Conservation (phyloP, 2,888 invertebrate species). For the Nysson spinosus region DNA sequence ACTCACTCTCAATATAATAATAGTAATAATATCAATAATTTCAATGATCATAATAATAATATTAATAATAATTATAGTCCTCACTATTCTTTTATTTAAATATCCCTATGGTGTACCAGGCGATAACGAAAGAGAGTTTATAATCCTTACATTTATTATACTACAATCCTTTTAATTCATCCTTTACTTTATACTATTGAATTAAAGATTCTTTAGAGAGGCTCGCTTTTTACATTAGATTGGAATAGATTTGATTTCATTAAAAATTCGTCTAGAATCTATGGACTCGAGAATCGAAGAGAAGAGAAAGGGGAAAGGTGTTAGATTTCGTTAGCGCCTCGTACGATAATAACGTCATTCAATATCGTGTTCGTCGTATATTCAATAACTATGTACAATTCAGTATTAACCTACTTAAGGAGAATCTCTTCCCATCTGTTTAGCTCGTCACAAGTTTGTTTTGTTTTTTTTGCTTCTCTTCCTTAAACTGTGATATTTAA, state of each 20-base stretch:
- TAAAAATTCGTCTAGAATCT: neutral
- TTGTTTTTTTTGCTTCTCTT: constrained; percentile 23
- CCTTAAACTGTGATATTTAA: constrained; percentile 58
- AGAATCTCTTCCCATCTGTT: constrained; percentile 35
- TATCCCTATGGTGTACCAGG: constrained; percentile 55
- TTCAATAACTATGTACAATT: constrained; percentile 74
- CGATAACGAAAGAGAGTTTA: constrained; percentile 50
- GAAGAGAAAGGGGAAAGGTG: neutral
- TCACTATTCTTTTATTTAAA: constrained; percentile 62
- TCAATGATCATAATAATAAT: constrained; percentile 62
- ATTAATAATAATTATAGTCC: constrained; percentile 57
- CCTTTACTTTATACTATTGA: too few species aligned
- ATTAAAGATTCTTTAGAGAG: too few species aligned
- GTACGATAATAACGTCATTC: constrained; percentile 69
- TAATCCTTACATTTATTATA: too few species aligned
- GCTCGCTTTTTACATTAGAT: too few species aligned
- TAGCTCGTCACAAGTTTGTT: neutral
- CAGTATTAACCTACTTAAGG: constrained; percentile 64
- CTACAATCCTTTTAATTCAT: too few species aligned
- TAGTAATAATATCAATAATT: constrained; percentile 61
- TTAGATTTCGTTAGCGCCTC: constrained; percentile 56
- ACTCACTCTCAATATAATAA: constrained; percentile 73
- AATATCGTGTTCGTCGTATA: constrained; percentile 65
- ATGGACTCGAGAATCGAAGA: neutral
- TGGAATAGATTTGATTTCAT: too few species aligned